These are phyloP conservation scores for Meganola albula DNA, from an alignment of 2,888 invertebrate species.

Conservation along the genomic window DNA sequence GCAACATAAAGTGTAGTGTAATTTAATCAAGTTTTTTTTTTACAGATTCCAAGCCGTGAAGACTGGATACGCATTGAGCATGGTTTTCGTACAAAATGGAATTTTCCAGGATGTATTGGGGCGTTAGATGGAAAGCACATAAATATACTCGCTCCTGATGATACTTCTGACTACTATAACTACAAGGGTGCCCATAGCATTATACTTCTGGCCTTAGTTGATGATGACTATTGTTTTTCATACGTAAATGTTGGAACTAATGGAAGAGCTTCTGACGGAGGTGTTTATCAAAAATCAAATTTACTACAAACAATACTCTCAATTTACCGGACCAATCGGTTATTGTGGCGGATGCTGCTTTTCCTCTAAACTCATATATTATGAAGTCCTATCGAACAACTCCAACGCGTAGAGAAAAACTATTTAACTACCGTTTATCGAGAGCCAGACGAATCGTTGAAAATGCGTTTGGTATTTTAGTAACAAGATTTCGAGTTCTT, in stretches of 20 bases:
- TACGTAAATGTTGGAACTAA: conserved; percentile 16
- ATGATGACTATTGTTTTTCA: conserved; percentile 18
- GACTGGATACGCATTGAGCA: conserved; percentile 9
- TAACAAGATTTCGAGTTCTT: conserved; percentile 11
- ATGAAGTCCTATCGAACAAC: conserved; percentile 3
- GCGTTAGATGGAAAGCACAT: conserved; percentile 18
- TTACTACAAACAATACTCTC: neutral
- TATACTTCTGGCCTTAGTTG: conserved; percentile 18
- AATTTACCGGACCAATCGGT: neutral
- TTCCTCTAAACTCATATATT: neutral
- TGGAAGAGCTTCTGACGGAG: conserved; percentile 21
- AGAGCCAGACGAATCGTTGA: conserved; percentile 9
- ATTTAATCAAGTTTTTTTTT: conserved; percentile 5
- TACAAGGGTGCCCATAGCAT: conserved; percentile 21
- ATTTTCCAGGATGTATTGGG: conserved; percentile 18
- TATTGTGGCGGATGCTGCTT: neutral
- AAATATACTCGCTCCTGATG: conserved; percentile 14
- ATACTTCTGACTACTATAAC: conserved; percentile 22
- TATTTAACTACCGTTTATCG: conserved; percentile 12
- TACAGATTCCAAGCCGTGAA: conserved; percentile 16
- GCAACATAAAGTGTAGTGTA: neutral
- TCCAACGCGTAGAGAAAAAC: neutral
- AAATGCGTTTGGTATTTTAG: conserved; percentile 14
- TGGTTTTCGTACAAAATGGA: conserved; percentile 14
- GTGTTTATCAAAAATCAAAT: conserved; percentile 5